Evolutionary conservation across 2,888 invertebrate genomes (phyloP).

Genomic region (Tiliacea citrago): DNA sequence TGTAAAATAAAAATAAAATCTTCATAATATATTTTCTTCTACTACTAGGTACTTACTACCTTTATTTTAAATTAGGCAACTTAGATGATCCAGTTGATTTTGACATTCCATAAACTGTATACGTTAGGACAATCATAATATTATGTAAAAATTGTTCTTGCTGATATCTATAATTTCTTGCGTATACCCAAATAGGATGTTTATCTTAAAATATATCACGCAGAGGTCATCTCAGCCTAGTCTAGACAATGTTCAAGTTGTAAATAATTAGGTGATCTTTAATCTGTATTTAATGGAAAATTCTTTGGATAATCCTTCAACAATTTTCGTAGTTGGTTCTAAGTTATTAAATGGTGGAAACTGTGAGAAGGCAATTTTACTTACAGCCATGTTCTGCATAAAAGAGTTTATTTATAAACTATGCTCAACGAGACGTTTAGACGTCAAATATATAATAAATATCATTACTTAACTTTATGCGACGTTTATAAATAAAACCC

Average conservation of each 20-base stretch:
- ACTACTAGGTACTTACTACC: too few relatives aligned
- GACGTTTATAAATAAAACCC: neutral
- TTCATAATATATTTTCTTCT: neutral
- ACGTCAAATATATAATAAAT: neutral
- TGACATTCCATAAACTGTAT: neutral
- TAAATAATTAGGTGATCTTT: conserved; percentile 16
- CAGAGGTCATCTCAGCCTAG: conserved; percentile 23
- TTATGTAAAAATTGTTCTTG: conserved; percentile 3
- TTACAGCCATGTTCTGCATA: neutral
- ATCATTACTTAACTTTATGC: neutral
- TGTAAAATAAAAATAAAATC: too few relatives aligned
- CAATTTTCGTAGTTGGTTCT: neutral
- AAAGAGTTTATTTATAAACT: neutral
- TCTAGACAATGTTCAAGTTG: conserved; percentile 18
- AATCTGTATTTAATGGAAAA: conserved; percentile 18
- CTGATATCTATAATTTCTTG: conserved; percentile 24
- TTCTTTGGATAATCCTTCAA: neutral
- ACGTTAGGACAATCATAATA: conserved; percentile 5
- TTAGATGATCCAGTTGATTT: neutral
- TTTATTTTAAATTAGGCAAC: neutral
- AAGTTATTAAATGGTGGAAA: neutral
- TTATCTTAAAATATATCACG: conserved; percentile 11
- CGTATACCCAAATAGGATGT: conserved; percentile 25
- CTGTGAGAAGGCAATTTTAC: neutral
- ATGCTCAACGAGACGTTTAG: neutral